These are phyloP conservation scores for Pheucticus melanocephalus DNA, from an alignment of 2,113 vertebrate species.

Conservation along the genomic window DNA sequence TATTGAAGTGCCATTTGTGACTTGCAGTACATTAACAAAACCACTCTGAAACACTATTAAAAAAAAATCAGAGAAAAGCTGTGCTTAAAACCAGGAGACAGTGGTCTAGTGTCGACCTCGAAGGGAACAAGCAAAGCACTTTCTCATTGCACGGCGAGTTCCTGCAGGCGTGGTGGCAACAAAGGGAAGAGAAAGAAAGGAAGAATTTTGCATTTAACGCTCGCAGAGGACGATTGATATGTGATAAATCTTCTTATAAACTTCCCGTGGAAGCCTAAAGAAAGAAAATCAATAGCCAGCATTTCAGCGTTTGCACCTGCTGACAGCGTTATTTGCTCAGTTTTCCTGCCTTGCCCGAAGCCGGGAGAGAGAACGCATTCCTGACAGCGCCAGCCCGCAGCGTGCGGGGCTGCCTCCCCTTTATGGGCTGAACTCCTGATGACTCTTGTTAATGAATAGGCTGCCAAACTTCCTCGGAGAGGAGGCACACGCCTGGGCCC, in stretches of 20 bases:
- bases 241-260: conserved; percentile 1
- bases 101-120: neutral
- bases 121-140: neutral
- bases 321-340: conserved; percentile 15
- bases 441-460: conserved; percentile 81
- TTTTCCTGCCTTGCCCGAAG: neutral
- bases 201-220: neutral
- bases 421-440: conserved; percentile 71
- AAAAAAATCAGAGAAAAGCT: neutral
- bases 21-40: neutral
- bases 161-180: neutral
- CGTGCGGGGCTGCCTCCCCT: conserved; percentile 40
- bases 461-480: conserved; percentile 76
- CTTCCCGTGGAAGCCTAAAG: neutral
- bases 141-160: neutral
- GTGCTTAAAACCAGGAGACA: neutral
- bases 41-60: neutral
- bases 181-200: neutral
- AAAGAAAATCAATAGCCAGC: neutral
- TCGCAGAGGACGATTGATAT: neutral
- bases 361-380: conserved; percentile 9
- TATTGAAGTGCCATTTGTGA: neutral
- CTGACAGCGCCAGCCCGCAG: conserved; percentile 6
- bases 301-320: conserved; percentile 7
- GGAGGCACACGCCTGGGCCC: conserved; percentile 71